Percentiles rank a stretch among this genome's conserved stretches.
Evolutionary conservation across 2,113 vertebrate species (phyloP).

Genomic region (Nesospiza acunhae): DNA sequence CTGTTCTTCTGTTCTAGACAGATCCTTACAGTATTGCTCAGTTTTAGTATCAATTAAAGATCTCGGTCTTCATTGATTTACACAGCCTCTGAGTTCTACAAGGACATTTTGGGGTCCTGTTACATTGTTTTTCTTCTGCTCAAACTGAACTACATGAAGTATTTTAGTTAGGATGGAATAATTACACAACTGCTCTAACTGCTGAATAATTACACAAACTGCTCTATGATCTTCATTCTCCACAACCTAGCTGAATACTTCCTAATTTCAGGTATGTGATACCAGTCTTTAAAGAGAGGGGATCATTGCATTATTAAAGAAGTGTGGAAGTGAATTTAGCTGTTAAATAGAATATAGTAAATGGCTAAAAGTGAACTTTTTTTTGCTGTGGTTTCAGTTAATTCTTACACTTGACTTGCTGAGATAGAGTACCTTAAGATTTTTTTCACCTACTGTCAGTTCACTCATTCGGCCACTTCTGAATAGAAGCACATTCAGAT

Average conservation of each 20-base stretch:
- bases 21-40: background rate
- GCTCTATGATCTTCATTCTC: background rate
- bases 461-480: background rate
- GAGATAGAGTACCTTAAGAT: background rate
- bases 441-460: background rate
- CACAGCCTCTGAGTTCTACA: background rate
- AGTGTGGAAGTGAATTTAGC: background rate
- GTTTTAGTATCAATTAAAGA: background rate
- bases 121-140: background rate
- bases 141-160: background rate
- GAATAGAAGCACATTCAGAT: background rate
- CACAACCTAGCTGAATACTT: background rate
- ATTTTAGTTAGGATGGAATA: background rate
- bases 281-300: background rate
- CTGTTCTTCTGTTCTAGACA: background rate
- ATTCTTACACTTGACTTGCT: background rate
- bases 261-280: background rate
- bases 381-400: background rate
- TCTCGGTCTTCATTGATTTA: background rate
- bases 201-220: background rate
- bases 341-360: background rate
- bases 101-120: fast-evolving
- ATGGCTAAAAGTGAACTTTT: background rate
- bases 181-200: background rate
- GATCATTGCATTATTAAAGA: background rate